Evolutionary conservation across 2,888 invertebrate genomes (phyloP), one percentile per base, ranked within the genome.

Genomic region (Nudaria mundana): DNA sequence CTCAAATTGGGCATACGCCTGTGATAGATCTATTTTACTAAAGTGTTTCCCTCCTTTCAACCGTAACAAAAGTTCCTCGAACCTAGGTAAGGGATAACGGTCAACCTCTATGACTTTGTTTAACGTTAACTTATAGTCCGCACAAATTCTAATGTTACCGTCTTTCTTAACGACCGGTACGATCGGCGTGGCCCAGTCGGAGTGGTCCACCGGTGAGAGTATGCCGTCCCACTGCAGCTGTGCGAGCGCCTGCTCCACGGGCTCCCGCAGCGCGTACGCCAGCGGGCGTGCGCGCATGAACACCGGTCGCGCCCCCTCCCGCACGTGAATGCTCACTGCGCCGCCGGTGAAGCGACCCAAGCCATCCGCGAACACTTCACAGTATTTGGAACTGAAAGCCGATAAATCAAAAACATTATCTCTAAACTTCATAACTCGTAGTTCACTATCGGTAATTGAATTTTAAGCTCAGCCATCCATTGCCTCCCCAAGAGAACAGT

Each of bases 41-140:
- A n/a, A n/a, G n/a, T n/a, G n/a, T n/a, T n/a, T n/a, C n/a, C n/a
- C n/a, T n/a, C n/a, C n/a, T n/a, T n/a, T n/a, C n/a, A n/a, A n/a
- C n/a, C n/a, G n/a, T n/a, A n/a, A n/a, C n/a, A n/a, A n/a, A n/a
- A n/a, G n/a, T n/a, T n/a, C n/a, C n/a, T n/a, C n/a, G n/a, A 0
- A 25, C 15, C 30, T 49, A 3, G 57, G 54, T 7, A 60, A 30
- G 5, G 54, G 56, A 34, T 44, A 57, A 5, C 48, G 32, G 29
- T 56, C 60, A 23, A 57, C 36, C 28, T 34, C 3, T 8, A 56
- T 28, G 1, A 44, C 48, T 4, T 34, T 37, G 28, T 58, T 56
- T 0, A 50, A n/a, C 0, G 46, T 44, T 16, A 34, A 23, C 24
- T 45, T 46, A 22, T 39, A 46, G 12, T 46, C 50, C 3, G 36